Conservation (phyloP, 2,888 invertebrate species). For the Dryocosmus kuriphilus region DNA sequence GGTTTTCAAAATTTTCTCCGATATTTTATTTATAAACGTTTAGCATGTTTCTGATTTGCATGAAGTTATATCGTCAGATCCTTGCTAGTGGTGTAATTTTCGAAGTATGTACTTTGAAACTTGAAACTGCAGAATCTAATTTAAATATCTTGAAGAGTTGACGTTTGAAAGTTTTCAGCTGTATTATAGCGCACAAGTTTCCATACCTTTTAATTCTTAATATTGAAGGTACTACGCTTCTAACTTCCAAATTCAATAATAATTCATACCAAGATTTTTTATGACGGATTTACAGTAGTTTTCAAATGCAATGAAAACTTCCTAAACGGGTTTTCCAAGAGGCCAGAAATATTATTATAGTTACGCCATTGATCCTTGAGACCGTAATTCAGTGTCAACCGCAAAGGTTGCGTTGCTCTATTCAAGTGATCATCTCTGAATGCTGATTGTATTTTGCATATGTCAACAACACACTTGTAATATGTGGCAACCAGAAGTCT, state of each 20-base stretch:
- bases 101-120: neutral
- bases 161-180: neutral
- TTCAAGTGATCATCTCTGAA: conserved; percentile 34
- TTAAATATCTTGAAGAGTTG: neutral
- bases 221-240: neutral
- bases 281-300: neutral
- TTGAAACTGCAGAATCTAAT: neutral
- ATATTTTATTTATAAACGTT: no score
- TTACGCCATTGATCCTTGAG: conserved; percentile 14
- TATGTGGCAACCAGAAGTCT: conserved; percentile 1
- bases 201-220: neutral
- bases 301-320: neutral
- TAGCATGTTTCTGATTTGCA: neutral
- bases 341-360: neutral
- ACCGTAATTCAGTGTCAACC: conserved; percentile 35
- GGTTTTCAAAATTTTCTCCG: neutral
- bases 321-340: neutral
- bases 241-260: neutral
- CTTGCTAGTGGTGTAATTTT: neutral
- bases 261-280: neutral
- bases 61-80: neutral
- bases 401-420: conserved; percentile 19
- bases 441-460: conserved; percentile 34
- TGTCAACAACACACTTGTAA: conserved; percentile 36
- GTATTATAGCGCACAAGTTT: neutral